Base-by-base conservation (phyloP, 2,797 vertebrate genomes). In the Micropoecilia bifurca region DNA sequence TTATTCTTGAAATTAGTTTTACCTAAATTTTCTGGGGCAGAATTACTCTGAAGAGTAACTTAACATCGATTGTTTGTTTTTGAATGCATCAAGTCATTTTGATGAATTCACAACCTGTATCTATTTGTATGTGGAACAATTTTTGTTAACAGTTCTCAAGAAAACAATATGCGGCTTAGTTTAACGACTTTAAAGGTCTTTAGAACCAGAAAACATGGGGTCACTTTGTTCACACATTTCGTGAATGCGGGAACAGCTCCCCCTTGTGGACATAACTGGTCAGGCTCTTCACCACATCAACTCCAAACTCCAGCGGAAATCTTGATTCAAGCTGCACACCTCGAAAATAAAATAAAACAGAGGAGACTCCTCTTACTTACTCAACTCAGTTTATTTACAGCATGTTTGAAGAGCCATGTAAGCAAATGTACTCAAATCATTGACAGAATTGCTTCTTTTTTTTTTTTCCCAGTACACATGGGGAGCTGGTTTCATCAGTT, bases 301-400 rank as follows among this genome's bases (percentile, higher is more conserved):
- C 45, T 46, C 33, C 28, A 0, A 33, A 6, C 36, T 68, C 18
- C 18, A 41, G 36, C 1, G 9, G 3, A n/a, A 7, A 33, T 61
- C 18, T 61, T 14, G 66, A 69, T n/a, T 13, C 9, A 73, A 0
- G 18, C 50, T 6, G 41, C 12, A 36, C 73, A 12, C n/a, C 43
- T 69, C 45, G n/a, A 59, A 85, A 71, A 87, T 71, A 77, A 94
- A 41, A 86, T 85, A n/a, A 77, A 68, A 1, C 75, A 92, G 81
- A 81, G 74, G 0, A 88, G 87, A 84, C 86, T 91, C 76, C 55
- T 48, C 79, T 87, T 93, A 90, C 90, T 91, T 93, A 93, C 89
- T 92, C 84, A 94, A 94, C 93, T 93, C 89, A 91, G 83, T 95
- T 95, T 95, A 95, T 94, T 95, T 93, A 94, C 94, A 94, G 92